phyloP scores from a whole-genome alignment of 2,888 invertebrate species.

The Argyresthia albistria region DNA sequence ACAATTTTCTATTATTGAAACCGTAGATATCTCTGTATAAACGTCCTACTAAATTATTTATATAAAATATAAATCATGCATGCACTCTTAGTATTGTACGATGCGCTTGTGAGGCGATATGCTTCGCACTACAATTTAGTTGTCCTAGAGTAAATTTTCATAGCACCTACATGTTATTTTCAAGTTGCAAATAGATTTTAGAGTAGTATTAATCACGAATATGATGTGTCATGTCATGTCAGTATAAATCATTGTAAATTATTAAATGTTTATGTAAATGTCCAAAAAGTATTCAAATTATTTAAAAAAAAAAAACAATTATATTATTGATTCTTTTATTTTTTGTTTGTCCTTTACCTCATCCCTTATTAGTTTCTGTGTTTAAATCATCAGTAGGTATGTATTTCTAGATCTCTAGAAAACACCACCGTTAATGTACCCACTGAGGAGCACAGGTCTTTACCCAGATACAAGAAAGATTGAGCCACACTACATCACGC shows the following conservation, averaged over 20 bases:
- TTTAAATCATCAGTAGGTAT: not conserved
- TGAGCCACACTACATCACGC: no score
- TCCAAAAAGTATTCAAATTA: slow-evolving; percentile 74
- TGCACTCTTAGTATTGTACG: slow-evolving; percentile 65
- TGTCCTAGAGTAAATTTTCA: slow-evolving; percentile 60
- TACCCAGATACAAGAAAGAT: no score
- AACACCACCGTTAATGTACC: no score
- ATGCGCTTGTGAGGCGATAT: slow-evolving; percentile 57
- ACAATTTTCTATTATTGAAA: slow-evolving; percentile 44
- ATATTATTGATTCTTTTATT: slow-evolving; percentile 60
- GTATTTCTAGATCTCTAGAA: no score
- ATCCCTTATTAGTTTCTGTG: slow-evolving; percentile 6
- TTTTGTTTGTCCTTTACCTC: slow-evolving; percentile 33
- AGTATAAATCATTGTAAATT: slow-evolving; percentile 72
- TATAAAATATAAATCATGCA: slow-evolving; percentile 62
- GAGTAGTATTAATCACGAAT: slow-evolving; percentile 65
- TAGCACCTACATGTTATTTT: slow-evolving; percentile 64
- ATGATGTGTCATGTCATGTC: slow-evolving; percentile 70
- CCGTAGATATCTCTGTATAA: slow-evolving; percentile 52
- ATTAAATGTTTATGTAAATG: slow-evolving; percentile 74
- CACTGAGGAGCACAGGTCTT: no score
- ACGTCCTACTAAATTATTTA: slow-evolving; percentile 65
- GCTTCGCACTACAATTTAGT: slow-evolving; percentile 54
- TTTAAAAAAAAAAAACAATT: slow-evolving; percentile 66
- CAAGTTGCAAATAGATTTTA: slow-evolving; percentile 66